phyloP scores from a whole-genome alignment of 2,113 vertebrate genomes.

The Lanius ludovicianus region DNA sequence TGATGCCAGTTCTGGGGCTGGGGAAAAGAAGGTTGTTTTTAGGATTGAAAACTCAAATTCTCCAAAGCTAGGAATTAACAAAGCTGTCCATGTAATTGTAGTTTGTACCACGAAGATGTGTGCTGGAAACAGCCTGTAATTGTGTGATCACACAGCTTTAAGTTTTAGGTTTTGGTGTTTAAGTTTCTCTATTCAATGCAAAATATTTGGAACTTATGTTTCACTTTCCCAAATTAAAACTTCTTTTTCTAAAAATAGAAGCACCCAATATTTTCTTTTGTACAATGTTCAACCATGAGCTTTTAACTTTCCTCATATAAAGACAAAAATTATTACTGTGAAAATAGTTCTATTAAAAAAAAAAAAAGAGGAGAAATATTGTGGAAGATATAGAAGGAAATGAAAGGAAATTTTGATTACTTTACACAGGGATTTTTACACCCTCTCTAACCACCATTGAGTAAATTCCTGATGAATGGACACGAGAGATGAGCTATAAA shows the following conservation, averaged over 20 bases:
- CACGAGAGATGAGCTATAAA: neutral
- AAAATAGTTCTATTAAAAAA: neutral
- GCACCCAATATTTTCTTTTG: neutral
- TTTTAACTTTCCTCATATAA: neutral
- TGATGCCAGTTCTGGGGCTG: neutral
- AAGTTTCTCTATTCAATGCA: neutral
- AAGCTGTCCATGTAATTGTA: neutral
- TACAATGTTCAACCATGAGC: fast-evolving
- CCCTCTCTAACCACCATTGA: neutral
- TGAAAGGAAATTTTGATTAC: neutral
- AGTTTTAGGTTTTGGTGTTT: neutral
- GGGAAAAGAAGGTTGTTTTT: neutral
- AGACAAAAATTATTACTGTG: neutral
- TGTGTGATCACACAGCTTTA: neutral
- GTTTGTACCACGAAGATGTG: neutral
- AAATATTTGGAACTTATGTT: neutral
- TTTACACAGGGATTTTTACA: neutral
- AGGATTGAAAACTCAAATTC: neutral
- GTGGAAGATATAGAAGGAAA: neutral
- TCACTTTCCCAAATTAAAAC: neutral
- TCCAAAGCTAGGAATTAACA: neutral
- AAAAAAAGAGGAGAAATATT: too few species aligned
- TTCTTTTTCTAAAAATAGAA: neutral
- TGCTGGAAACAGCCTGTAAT: neutral
- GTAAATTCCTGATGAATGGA: neutral